Evolutionary conservation across 1,140 invertebrate genomes (phyloP).

Genomic region (Cydia pomonella): DNA sequence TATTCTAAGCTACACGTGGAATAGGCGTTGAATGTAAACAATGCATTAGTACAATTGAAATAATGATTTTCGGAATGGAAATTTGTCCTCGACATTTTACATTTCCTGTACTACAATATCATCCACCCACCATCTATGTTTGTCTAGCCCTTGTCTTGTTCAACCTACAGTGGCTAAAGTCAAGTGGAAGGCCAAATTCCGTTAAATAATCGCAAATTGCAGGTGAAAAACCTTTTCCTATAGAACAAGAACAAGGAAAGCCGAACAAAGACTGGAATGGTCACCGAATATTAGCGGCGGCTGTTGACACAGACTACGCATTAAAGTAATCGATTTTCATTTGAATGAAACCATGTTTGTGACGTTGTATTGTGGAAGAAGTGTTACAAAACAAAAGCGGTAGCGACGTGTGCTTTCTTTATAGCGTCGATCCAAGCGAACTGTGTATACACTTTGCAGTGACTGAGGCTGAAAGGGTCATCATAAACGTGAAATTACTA

Average conservation of each 20-base stretch:
- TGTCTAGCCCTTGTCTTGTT: not conserved
- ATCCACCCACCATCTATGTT: not conserved
- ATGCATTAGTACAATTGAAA: not conserved
- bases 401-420: not conserved
- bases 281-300: conserved; percentile 13
- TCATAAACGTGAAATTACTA: too few species aligned
- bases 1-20: too few species aligned
- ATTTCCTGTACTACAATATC: not conserved
- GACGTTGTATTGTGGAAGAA: not conserved
- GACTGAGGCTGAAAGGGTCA: too few species aligned
- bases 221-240: conserved; percentile 30
- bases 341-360: conserved; percentile 32
- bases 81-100: conserved; percentile 4
- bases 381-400: not conserved
- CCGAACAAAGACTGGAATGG: conserved; percentile 21
- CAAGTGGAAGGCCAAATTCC: conserved; percentile 24
- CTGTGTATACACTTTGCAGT: too few species aligned
- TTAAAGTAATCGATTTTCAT: conserved; percentile 40
- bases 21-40: too few species aligned
- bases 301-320: conserved; percentile 40
- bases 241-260: conserved; percentile 10
- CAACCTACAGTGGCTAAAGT: not conserved
- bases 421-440: not conserved
- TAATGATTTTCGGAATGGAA: not conserved
- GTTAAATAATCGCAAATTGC: not conserved